Evolutionary conservation across 2,797 vertebrate genomes (phyloP).

Genomic region (Ctenopoma multispine): DNA sequence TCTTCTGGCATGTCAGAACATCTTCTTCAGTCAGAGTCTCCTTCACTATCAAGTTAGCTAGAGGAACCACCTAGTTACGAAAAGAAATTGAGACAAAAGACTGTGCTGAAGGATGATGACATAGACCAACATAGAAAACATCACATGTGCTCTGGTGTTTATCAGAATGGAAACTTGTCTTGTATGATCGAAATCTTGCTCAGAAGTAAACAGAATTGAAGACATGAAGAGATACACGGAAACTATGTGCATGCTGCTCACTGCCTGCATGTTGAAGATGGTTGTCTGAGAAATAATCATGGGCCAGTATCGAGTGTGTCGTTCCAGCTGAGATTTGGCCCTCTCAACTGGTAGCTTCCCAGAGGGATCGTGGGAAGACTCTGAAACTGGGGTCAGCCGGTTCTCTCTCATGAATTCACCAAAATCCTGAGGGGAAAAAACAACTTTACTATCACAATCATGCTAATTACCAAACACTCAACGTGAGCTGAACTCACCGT

Average conservation of each 20-base stretch:
- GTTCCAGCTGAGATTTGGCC: conserved; percentile 95
- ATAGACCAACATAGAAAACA: neutral
- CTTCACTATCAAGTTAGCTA: conserved; percentile 97
- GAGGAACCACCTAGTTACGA: conserved; percentile 91
- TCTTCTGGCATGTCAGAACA: conserved; percentile 97
- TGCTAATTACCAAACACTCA: neutral
- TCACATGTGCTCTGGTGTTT: neutral
- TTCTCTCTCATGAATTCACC: conserved; percentile 99
- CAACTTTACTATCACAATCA: neutral
- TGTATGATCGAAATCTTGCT: neutral
- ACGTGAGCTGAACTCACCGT: conserved; percentile 84
- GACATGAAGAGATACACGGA: too few relatives aligned
- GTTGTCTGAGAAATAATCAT: conserved; percentile 99
- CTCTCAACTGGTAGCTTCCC: conserved; percentile 91
- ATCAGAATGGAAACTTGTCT: neutral
- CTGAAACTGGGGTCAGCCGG: conserved; percentile 93
- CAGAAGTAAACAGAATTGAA: neutral
- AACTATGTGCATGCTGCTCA: conserved; percentile 76
- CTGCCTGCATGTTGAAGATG: conserved; percentile 99
- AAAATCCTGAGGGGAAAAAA: conserved; percentile 89
- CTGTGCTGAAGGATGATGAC: neutral
- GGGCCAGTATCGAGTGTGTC: conserved; percentile 98
- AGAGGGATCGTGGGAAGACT: conserved; percentile 86
- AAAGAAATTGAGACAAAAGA: conserved; percentile 12
- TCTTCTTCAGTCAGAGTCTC: conserved; percentile 96